phyloP scores from a whole-genome alignment of 2,888 invertebrate genomes.

The Cerceris rybyensis region DNA sequence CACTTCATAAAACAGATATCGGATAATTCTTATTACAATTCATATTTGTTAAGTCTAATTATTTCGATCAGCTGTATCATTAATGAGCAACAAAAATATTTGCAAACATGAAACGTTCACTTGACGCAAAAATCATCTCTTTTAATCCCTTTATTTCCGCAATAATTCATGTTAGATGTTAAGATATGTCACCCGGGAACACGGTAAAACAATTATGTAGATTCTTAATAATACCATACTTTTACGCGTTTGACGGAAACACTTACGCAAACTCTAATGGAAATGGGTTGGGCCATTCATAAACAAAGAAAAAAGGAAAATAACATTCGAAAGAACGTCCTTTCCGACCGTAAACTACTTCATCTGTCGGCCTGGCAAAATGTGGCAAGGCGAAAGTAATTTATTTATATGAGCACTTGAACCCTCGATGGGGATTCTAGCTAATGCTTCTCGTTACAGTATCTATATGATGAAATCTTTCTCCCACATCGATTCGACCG shows the following conservation, averaged over 20 bases:
- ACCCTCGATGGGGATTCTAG: constrained; percentile 15
- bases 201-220: constrained; percentile 7
- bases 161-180: no score
- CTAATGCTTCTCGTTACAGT: constrained; percentile 51
- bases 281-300: constrained; percentile 6
- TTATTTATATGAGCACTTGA: constrained; percentile 55
- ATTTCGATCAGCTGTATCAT: no score
- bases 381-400: constrained; percentile 52
- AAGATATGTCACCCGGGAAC: no score
- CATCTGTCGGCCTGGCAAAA: constrained; percentile 37
- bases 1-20: no score
- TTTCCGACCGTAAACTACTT: constrained; percentile 33
- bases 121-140: no score
- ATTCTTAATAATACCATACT: constrained; percentile 28
- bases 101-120: no score
- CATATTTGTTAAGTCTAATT: no score
- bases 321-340: constrained; percentile 27
- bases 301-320: constrained; percentile 22
- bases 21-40: no score
- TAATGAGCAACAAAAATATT: no score
- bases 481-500: constrained; percentile 25
- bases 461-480: constrained; percentile 37
- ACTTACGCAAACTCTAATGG: constrained; percentile 7
- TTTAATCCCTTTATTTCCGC: no score
- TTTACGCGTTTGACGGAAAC: constrained; percentile 20